Percentiles rank a stretch among this genome's conserved stretches.
These are phyloP conservation scores for Lonchura striata DNA, from an alignment of 2,113 vertebrate species.

Conservation along the genomic window DNA sequence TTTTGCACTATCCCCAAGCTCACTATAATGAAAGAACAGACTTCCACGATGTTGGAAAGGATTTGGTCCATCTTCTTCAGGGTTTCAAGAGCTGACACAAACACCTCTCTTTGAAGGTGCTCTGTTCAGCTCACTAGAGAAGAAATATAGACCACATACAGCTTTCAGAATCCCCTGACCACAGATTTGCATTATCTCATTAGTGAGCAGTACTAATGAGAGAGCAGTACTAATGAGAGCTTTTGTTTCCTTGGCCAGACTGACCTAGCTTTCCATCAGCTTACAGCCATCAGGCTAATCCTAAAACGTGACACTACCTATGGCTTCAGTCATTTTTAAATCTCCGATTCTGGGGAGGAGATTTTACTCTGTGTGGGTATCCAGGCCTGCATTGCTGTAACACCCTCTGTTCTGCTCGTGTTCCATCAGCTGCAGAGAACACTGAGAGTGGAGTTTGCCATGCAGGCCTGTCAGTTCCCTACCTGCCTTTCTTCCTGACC, in stretches of 20 bases:
- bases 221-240: slow-evolving; percentile 45
- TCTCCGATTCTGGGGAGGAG: neutral
- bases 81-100: neutral
- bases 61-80: neutral
- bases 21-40: neutral
- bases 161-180: neutral
- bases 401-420: neutral
- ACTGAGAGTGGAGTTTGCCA: neutral
- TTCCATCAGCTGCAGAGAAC: neutral
- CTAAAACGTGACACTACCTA: neutral
- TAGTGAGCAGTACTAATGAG: slow-evolving; percentile 48
- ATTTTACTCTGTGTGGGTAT: neutral
- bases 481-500: slow-evolving; percentile 44
- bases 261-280: neutral
- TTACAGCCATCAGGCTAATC: neutral
- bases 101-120: neutral
- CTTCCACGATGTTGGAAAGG: neutral
- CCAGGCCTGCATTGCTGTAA: neutral
- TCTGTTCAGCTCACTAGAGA: neutral
- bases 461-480: neutral
- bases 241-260: slow-evolving; percentile 19
- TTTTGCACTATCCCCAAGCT: neutral
- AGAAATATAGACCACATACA: neutral
- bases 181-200: slow-evolving; percentile 18
- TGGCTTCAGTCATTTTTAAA: neutral